phyloP scores from a whole-genome alignment of 2,888 invertebrate genomes.

The Atrina japonica region DNA sequence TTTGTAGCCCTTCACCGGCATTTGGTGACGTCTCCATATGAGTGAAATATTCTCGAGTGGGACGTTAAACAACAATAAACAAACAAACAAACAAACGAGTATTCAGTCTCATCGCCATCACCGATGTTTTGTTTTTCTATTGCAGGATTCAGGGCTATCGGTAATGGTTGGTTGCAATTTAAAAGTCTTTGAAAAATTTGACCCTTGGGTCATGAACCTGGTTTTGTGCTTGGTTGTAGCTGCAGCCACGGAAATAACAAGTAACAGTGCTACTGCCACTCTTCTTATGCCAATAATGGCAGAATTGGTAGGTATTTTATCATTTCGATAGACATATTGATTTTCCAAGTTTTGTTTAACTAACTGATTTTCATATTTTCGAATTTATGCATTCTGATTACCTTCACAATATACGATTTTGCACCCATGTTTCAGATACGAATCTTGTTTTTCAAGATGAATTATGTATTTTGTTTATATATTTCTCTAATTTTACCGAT shows the following conservation, averaged over 20 bases:
- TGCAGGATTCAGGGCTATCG: conserved; percentile 71
- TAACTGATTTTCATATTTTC: too few relatives aligned
- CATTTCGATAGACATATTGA: not conserved
- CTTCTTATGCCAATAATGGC: conserved; percentile 75
- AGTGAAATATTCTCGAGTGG: too few relatives aligned
- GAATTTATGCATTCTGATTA: too few relatives aligned
- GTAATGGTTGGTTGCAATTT: conserved; percentile 64
- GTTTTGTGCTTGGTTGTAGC: conserved; percentile 66
- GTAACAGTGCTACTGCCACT: conserved; percentile 75
- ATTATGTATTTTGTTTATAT: too few relatives aligned
- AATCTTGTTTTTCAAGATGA: too few relatives aligned
- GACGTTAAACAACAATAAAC: too few relatives aligned
- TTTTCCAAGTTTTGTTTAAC: not conserved
- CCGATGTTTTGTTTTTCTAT: not conserved
- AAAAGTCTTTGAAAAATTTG: conserved; percentile 53
- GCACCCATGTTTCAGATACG: too few relatives aligned
- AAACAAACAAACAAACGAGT: too few relatives aligned
- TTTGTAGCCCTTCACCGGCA: too few relatives aligned
- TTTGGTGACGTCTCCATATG: too few relatives aligned
- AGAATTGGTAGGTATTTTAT: conserved; percentile 61
- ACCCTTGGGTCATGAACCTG: conserved; percentile 66
- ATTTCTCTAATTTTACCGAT: too few relatives aligned
- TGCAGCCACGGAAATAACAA: conserved; percentile 72
- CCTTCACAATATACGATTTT: too few relatives aligned
- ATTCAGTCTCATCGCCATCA: not conserved